Evolutionary conservation across 2,797 vertebrate genomes (phyloP), one percentile per base, ranked within the genome.

Genomic region (Pseudomugil tenellus): DNA sequence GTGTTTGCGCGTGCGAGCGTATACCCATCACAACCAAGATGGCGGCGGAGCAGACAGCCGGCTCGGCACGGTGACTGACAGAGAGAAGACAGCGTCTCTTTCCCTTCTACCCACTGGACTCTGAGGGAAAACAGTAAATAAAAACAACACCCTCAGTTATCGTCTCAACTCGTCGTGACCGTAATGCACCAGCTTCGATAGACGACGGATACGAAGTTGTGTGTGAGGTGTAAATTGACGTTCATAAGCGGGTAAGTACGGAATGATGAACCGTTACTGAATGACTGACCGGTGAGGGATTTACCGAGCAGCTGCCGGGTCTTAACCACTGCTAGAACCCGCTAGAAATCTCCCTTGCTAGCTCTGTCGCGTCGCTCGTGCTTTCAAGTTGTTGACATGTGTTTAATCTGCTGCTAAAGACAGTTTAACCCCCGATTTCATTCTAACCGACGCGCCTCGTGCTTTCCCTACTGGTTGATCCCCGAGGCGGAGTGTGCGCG

Each of bases 21-120:
- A 16, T 2, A 48, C 79, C 73, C 87, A 89, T 86, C 85, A 87
- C 83, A 89, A 83, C 74, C 90, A 92, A 92, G 83, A 92, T 92
- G 91, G 91, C 91, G 87, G 74, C 85, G 70, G 67, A 74, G 85
- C 86, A 80, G 70, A 74, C 81, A 84, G 81, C 86, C 88, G 91
- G 88, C 77, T 59, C 84, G 29, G 52, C 70, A 2, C 76, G 25
- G 41, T 80, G 87, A 86, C 69, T 77, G 87, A 84, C 80, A 37
- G 78, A 59, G 48, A 58, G 43, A 75, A 53, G 46, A 65, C 54
- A 59, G 68, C 64, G 32, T 26, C 23, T 73, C 65, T 32, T 43
- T 16, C 61, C 14, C 63, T 17, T 62, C 28, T 63, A 55, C 72
- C 76, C 76, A 63, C n/a, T 25, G 14, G 23, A 57, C 51, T 53